phyloP scores from a whole-genome alignment of 2,888 invertebrate genomes.

The Sarcophaga caerulescens region DNA sequence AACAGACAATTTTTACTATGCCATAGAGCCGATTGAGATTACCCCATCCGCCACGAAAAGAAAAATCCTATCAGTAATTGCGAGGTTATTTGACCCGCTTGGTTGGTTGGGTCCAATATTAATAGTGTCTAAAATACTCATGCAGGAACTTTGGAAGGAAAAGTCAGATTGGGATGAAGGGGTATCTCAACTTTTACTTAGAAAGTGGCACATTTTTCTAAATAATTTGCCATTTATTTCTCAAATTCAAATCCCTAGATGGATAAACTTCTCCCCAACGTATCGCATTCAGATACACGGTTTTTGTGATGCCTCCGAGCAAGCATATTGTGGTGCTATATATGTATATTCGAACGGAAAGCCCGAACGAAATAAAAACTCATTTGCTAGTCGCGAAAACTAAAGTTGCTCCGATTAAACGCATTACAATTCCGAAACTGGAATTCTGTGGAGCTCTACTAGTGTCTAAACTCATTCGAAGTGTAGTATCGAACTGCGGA shows the following conservation, averaged over 20 bases:
- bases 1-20: too few species aligned
- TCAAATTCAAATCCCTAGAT: neutral
- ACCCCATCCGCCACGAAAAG: too few species aligned
- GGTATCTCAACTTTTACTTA: neutral
- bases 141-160: too few species aligned
- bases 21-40: too few species aligned
- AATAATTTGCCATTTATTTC: neutral
- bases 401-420: slow-evolving; percentile 29
- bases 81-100: too few species aligned
- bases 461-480: neutral
- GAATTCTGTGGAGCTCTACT: neutral
- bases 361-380: neutral
- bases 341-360: neutral
- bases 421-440: neutral
- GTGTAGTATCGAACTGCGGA: neutral
- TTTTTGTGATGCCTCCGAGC: slow-evolving; percentile 6
- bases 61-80: too few species aligned
- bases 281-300: slow-evolving; percentile 1
- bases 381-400: slow-evolving; percentile 36
- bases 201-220: neutral
- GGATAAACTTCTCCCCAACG: neutral
- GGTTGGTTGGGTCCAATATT: too few species aligned
- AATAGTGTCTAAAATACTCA: too few species aligned
- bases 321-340: neutral
- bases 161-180: too few species aligned